phyloP scores from a whole-genome alignment of 2,888 invertebrate species.

The Pollenia labialis region DNA sequence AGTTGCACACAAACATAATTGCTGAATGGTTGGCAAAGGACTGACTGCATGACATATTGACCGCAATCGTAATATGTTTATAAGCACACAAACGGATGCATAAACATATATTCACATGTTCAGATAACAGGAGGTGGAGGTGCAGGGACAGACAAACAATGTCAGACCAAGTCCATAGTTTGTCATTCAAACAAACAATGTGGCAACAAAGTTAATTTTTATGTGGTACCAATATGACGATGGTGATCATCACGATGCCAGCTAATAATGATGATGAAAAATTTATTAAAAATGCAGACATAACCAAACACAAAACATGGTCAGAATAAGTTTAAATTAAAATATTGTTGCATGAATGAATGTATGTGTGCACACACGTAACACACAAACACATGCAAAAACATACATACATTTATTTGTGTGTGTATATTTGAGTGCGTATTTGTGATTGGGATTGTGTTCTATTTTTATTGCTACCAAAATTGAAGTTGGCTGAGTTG shows the following conservation, averaged over 20 bases:
- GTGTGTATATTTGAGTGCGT: neutral
- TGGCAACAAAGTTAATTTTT: slow-evolving; percentile 73
- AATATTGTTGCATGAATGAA: slow-evolving; percentile 62
- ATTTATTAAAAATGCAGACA: slow-evolving; percentile 68
- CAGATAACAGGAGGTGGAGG: neutral
- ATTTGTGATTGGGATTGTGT: neutral
- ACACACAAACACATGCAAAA: neutral
- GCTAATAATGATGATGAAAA: slow-evolving; percentile 60
- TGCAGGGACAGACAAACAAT: slow-evolving; percentile 13
- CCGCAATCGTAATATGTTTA: slow-evolving; percentile 73
- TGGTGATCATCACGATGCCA: slow-evolving; percentile 5
- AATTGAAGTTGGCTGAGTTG: slow-evolving; percentile 65
- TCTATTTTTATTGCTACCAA: slow-evolving; percentile 38
- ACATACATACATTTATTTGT: neutral
- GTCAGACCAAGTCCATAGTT: slow-evolving; percentile 56
- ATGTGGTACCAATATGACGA: slow-evolving; percentile 69
- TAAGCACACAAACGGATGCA: slow-evolving; percentile 16
- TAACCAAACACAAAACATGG: slow-evolving; percentile 70
- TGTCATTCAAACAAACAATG: slow-evolving; percentile 71
- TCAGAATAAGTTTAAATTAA: slow-evolving; percentile 72
- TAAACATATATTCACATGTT: slow-evolving; percentile 4
- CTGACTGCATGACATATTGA: slow-evolving; percentile 75
- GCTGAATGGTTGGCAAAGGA: slow-evolving; percentile 17
- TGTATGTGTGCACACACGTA: neutral
- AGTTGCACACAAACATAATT: slow-evolving; percentile 31